These are phyloP conservation scores for Enteromius mattozi DNA, from an alignment of 2,797 vertebrate genomes.

Conservation along the genomic window DNA sequence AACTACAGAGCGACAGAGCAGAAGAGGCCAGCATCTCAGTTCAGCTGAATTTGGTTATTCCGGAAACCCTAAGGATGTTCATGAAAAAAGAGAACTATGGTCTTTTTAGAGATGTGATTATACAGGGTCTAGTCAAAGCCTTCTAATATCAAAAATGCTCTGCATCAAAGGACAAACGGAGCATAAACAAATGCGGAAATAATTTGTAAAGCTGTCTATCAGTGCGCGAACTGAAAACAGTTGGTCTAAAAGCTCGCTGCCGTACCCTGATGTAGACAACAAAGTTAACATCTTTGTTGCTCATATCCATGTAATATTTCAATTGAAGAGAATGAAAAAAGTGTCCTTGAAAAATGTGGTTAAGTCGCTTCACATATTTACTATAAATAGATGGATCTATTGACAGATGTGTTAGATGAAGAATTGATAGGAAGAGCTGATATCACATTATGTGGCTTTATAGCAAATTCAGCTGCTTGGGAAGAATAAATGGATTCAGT, in stretches of 20 bases:
- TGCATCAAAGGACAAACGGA: conserved; percentile 36
- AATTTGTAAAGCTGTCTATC: conserved; percentile 27
- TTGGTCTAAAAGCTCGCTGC: conserved; percentile 10
- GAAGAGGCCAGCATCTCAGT: conserved; percentile 65
- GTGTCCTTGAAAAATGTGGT: conserved; percentile 48
- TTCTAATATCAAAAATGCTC: conserved; percentile 16
- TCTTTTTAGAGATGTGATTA: conserved; percentile 15
- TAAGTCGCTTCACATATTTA: conserved; percentile 41
- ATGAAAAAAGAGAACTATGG: conserved; percentile 32
- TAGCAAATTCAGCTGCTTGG: neutral
- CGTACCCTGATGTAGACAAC: conserved; percentile 8
- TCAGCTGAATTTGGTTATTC: conserved; percentile 55
- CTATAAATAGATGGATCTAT: conserved; percentile 52
- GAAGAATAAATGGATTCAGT: neutral
- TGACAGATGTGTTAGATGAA: conserved; percentile 42
- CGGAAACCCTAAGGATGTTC: conserved; percentile 48
- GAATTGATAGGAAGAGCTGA: conserved; percentile 44
- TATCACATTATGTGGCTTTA: neutral
- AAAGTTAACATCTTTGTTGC: conserved; percentile 1
- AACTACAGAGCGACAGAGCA: conserved; percentile 51
- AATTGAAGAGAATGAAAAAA: conserved; percentile 38
- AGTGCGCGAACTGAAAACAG: neutral
- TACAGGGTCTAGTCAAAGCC: conserved; percentile 38
- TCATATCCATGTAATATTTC: conserved; percentile 4
- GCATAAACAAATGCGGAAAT: neutral